Evolutionary conservation across 2,113 vertebrate species (phyloP).

Genomic region (Misgurnus anguillicaudatus): DNA sequence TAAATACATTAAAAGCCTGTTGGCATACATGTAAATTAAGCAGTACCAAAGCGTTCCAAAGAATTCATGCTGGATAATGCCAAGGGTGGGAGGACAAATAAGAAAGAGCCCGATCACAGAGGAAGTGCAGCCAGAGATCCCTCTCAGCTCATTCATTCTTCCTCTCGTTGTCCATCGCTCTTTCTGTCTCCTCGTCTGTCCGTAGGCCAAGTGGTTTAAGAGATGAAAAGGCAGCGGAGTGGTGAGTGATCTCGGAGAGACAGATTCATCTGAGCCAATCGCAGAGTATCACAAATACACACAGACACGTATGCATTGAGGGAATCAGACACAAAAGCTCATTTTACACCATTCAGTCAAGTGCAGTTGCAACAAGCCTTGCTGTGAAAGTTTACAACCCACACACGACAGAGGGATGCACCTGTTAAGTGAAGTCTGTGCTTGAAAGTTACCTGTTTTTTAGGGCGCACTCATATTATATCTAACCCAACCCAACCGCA

Average conservation of each 20-base stretch:
- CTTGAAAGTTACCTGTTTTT: not conserved
- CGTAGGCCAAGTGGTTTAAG: conserved; percentile 78
- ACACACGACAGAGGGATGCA: not conserved
- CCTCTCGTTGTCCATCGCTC: conserved; percentile 66
- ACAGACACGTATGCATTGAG: conserved; percentile 26
- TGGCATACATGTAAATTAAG: conserved; percentile 99
- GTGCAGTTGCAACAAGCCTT: conserved; percentile 54
- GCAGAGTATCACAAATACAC: conserved; percentile 65
- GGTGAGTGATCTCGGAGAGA: conserved; percentile 71
- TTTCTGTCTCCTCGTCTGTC: conserved; percentile 60
- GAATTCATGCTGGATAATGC: conserved; percentile 87
- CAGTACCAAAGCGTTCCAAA: conserved; percentile 83
- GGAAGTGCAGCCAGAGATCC: conserved; percentile 66
- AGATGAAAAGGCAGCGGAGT: conserved; percentile 76
- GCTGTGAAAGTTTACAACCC: conserved; percentile 44
- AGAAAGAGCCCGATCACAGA: conserved; percentile 65
- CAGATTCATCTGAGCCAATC: conserved; percentile 64
- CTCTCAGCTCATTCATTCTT: conserved; percentile 66
- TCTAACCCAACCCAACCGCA: no score
- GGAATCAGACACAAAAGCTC: conserved; percentile 66
- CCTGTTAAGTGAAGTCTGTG: conserved; percentile 1
- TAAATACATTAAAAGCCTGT: conserved; percentile 95
- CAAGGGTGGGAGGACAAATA: conserved; percentile 72
- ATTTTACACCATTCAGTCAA: conserved; percentile 68
- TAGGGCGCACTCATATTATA: not conserved